Percentiles rank a stretch among this genome's conserved stretches.
Conservation (phyloP, 2,888 invertebrate species). For the Agrochola litura region DNA sequence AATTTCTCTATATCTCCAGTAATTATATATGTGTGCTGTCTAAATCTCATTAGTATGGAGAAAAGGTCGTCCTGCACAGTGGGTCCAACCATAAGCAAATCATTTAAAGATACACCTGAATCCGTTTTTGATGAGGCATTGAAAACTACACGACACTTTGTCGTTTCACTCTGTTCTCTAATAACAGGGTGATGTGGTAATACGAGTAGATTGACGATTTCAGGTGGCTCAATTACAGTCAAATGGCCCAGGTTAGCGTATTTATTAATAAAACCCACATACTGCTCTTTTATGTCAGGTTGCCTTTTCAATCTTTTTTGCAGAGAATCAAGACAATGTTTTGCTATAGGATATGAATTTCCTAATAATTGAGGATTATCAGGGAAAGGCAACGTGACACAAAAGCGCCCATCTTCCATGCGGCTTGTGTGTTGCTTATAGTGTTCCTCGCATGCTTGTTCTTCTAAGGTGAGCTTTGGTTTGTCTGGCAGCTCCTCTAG, state of each 20-base stretch:
- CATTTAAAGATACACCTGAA: slow-evolving; percentile 17
- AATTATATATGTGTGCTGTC: no score
- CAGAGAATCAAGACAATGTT: slow-evolving; percentile 6
- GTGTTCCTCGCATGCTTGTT: slow-evolving; percentile 5
- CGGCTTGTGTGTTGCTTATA: neutral
- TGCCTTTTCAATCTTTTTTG: no score
- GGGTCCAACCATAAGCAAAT: slow-evolving; percentile 17
- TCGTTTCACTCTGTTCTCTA: slow-evolving; percentile 13
- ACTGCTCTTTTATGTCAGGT: slow-evolving; percentile 20
- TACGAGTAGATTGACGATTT: neutral
- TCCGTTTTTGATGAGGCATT: slow-evolving; percentile 21
- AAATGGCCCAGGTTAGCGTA: slow-evolving; percentile 4
- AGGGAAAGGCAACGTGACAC: slow-evolving; percentile 20
- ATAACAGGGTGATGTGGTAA: slow-evolving; percentile 23
- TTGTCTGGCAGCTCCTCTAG: slow-evolving; percentile 9
- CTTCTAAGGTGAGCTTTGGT: neutral
- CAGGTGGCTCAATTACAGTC: neutral
- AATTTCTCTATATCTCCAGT: no score
- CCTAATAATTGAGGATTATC: neutral
- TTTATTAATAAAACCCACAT: slow-evolving; percentile 9
- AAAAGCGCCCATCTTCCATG: slow-evolving; percentile 9
- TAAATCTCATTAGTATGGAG: slow-evolving; percentile 6
- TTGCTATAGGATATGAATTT: slow-evolving; percentile 1
- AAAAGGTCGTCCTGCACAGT: slow-evolving; percentile 15
- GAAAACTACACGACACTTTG: slow-evolving; percentile 23